A percentile compares a stretch with the other conserved stretches of the same genome.
phyloP scores from a whole-genome alignment of 2,888 invertebrate genomes.

The Loripinus fragilis region DNA sequence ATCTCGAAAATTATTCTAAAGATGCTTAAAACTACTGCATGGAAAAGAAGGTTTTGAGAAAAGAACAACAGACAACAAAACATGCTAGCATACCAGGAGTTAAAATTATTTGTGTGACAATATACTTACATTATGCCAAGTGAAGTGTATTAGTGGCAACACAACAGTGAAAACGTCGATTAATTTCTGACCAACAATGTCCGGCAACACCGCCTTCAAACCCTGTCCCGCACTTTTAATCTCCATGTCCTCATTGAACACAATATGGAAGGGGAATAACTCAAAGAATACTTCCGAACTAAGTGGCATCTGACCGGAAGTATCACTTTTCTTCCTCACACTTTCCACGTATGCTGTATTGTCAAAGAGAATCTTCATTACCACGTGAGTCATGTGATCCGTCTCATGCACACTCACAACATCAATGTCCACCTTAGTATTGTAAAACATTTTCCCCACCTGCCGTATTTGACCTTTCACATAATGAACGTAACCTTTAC shows the following conservation, averaged over 20 bases:
- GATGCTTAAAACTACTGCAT: no score
- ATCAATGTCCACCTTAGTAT: constrained; percentile 97
- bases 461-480: constrained; percentile 97
- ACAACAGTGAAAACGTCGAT: constrained; percentile 96
- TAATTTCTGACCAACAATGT: constrained; percentile 90
- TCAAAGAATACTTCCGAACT: constrained; percentile 89
- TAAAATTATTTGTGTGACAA: no score
- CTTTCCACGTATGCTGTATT: constrained; percentile 85
- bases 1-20: no score
- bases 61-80: no score
- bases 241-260: constrained; percentile 90
- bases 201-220: constrained; percentile 78
- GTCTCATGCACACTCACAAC: constrained; percentile 93
- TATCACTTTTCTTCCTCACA: constrained; percentile 46
- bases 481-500: constrained; percentile 97
- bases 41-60: no score
- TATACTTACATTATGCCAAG: constrained; percentile 94
- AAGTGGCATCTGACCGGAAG: constrained; percentile 59
- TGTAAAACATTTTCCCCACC: constrained; percentile 97
- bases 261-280: constrained; percentile 98
- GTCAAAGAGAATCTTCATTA: constrained; percentile 96
- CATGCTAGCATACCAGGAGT: no score
- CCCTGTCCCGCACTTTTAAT: constrained; percentile 82
- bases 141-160: constrained; percentile 96
- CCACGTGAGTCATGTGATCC: constrained; percentile 96